Evolutionary conservation across 2,113 vertebrate species (phyloP).

Genomic region (Sander vitreus): DNA sequence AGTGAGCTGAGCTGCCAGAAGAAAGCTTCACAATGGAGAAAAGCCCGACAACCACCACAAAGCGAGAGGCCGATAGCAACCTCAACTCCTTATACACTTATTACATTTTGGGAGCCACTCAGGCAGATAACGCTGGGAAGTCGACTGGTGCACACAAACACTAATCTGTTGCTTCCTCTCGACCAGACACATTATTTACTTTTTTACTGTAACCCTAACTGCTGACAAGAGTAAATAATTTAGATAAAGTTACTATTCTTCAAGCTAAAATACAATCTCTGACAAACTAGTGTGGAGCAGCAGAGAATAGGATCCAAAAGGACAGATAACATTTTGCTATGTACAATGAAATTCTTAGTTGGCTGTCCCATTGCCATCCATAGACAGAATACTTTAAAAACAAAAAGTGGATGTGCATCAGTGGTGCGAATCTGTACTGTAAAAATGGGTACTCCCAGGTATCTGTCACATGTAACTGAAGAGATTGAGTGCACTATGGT

Average conservation of each 20-base stretch:
- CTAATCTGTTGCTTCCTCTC: slow-evolving; percentile 55
- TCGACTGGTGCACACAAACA: slow-evolving; percentile 39
- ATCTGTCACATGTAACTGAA: background rate
- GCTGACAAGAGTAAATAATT: slow-evolving; percentile 61
- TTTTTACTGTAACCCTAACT: slow-evolving; percentile 21
- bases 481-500: background rate
- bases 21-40: slow-evolving; percentile 67
- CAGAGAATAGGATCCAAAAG: slow-evolving; percentile 1
- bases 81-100: slow-evolving; percentile 66
- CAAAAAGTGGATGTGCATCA: background rate
- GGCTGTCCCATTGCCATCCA: background rate
- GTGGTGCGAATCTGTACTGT: background rate
- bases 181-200: slow-evolving; percentile 40
- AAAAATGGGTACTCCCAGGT: background rate
- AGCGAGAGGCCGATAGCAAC: slow-evolving; percentile 60
- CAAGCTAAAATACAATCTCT: slow-evolving; percentile 17
- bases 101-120: slow-evolving; percentile 65
- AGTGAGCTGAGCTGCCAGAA: slow-evolving; percentile 75
- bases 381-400: background rate
- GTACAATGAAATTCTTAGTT: background rate
- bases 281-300: background rate
- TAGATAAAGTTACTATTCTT: slow-evolving; percentile 39
- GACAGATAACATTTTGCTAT: background rate
- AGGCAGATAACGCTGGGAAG: slow-evolving; percentile 60
- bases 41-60: slow-evolving; percentile 61